Evolutionary conservation across 1,140 invertebrate species (phyloP).

Genomic region (Daktulosphaira vitifoliae): DNA sequence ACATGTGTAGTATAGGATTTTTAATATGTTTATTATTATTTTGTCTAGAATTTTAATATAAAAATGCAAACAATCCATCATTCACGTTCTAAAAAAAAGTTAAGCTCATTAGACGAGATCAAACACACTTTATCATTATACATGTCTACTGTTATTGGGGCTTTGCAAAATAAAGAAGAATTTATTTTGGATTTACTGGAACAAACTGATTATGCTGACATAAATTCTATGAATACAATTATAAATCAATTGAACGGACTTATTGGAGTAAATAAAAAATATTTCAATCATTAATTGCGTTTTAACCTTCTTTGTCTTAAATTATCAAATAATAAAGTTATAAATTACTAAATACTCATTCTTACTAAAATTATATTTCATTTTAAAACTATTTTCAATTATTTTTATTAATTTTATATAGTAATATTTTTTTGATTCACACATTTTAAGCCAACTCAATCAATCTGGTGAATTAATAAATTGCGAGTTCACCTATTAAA

Average conservation of each 20-base stretch:
- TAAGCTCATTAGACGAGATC: neutral
- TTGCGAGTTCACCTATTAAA: too few relatives aligned
- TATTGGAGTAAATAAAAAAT: neutral
- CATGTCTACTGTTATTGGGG: constrained; percentile 15
- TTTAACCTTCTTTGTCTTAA: too few relatives aligned
- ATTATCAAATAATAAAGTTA: too few relatives aligned
- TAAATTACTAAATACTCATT: too few relatives aligned
- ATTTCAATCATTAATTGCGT: too few relatives aligned
- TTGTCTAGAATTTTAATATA: neutral
- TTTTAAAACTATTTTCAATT: too few relatives aligned
- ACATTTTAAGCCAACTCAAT: too few relatives aligned
- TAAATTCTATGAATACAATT: neutral
- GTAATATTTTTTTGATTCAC: too few relatives aligned
- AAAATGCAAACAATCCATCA: neutral
- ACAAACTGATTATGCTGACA: neutral
- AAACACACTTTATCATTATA: neutral
- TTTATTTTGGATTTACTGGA: neutral
- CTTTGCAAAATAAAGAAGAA: constrained; percentile 14
- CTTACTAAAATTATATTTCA: too few relatives aligned
- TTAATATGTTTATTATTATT: neutral
- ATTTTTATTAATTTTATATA: too few relatives aligned
- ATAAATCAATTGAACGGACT: neutral
- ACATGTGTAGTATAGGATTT: too few relatives aligned
- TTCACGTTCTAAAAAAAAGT: neutral
- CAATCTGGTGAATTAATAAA: too few relatives aligned